Conservation (phyloP, 2,888 invertebrate genomes). For the Amiota communis region DNA sequence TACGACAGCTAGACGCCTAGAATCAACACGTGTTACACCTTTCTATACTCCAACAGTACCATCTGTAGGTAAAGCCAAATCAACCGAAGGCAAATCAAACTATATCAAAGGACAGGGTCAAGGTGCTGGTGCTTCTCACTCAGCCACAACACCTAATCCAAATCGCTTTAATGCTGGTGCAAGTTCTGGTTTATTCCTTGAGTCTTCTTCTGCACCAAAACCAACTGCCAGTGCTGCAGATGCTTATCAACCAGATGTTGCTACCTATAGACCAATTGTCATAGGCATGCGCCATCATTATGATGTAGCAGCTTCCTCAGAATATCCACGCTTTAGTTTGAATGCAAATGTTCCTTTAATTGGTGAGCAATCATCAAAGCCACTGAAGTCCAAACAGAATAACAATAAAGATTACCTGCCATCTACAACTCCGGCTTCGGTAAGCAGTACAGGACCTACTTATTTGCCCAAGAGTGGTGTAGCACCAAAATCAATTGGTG, state of each 20-base stretch:
- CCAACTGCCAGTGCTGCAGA: constrained; percentile 49
- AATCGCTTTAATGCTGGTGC: constrained; percentile 55
- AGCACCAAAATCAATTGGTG: constrained; percentile 48
- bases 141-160: constrained; percentile 59
- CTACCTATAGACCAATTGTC: constrained; percentile 59
- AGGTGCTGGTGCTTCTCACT: constrained; percentile 18
- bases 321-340: constrained; percentile 40
- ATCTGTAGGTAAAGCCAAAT: constrained; percentile 60
- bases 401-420: constrained; percentile 52
- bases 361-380: constrained; percentile 43
- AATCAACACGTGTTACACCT: constrained; percentile 69
- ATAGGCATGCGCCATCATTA: constrained; percentile 64
- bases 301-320: constrained; percentile 55
- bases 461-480: constrained; percentile 62
- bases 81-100: constrained; percentile 60
- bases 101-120: constrained; percentile 57
- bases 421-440: constrained; percentile 54
- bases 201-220: constrained; percentile 52
- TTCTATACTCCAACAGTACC: constrained; percentile 73
- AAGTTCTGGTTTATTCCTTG: constrained; percentile 47
- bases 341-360: constrained; percentile 44
- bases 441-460: constrained; percentile 66
- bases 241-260: constrained; percentile 44
- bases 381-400: constrained; percentile 41
- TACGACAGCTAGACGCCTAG: constrained; percentile 68